These are phyloP conservation scores for Ctenopoma multispine DNA, from an alignment of 2,797 vertebrate species.

Conservation along the genomic window DNA sequence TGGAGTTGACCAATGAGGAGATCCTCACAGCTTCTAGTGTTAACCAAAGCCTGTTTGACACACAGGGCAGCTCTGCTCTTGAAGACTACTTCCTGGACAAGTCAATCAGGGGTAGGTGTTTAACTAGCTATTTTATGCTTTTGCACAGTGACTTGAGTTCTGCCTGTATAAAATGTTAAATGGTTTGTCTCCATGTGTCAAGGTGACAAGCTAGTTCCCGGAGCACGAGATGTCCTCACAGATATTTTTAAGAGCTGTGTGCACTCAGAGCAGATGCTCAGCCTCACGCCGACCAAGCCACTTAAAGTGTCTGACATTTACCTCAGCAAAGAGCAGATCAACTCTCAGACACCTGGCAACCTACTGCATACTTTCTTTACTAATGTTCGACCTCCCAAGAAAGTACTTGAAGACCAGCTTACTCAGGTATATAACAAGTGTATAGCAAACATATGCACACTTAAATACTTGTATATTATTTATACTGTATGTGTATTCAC, in stretches of 20 bases:
- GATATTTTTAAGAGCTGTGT: constrained; percentile 98
- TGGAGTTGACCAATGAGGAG: constrained; percentile 98
- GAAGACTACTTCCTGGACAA: constrained; percentile 98
- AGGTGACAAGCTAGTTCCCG: constrained; percentile 95
- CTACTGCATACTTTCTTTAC: constrained; percentile 96
- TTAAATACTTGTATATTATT: not conserved
- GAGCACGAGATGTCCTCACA: constrained; percentile 92
- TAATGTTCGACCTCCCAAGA: constrained; percentile 95
- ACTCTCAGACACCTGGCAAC: constrained; percentile 95
- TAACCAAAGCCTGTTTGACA: constrained; percentile 98
- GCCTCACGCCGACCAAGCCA: constrained; percentile 92
- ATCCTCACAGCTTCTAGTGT: constrained; percentile 97
- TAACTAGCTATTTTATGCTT: constrained; percentile 11
- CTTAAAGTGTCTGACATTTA: constrained; percentile 96
- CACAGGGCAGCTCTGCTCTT: constrained; percentile 95
- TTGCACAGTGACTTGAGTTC: not conserved
- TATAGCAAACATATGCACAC: not conserved
- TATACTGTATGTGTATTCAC: not conserved
- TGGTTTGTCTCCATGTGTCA: constrained; percentile 13
- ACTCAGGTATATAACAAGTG: constrained; percentile 87
- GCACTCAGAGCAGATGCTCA: constrained; percentile 95
- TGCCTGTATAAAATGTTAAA: not conserved
- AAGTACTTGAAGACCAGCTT: constrained; percentile 96
- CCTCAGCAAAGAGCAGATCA: constrained; percentile 98
- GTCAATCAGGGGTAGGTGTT: constrained; percentile 90